Conservation (phyloP, 2,888 invertebrate genomes). For the Neuroscelio doddi region DNA sequence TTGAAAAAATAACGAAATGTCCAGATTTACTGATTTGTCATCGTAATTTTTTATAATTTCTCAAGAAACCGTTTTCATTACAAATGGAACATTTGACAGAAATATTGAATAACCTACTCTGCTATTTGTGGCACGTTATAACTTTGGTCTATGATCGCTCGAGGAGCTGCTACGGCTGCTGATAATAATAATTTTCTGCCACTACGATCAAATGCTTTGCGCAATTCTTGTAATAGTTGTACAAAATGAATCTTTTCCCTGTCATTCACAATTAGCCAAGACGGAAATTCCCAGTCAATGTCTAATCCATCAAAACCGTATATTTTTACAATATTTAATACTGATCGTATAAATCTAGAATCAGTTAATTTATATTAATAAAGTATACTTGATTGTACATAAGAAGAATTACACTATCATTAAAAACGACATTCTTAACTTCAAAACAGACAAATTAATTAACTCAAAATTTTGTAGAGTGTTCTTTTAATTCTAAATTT, state of each 20-base stretch:
- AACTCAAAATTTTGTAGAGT: not conserved
- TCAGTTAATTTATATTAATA: too few species aligned
- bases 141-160: constrained; percentile 81
- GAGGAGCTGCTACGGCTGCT: constrained; percentile 86
- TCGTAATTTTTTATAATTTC: too few species aligned
- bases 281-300: constrained; percentile 92
- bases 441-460: too few species aligned
- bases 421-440: too few species aligned
- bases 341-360: constrained; percentile 76
- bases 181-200: constrained; percentile 77
- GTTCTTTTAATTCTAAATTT: not conserved
- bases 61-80: too few species aligned
- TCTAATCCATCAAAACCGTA: constrained; percentile 81
- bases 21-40: too few species aligned
- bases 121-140: constrained; percentile 87
- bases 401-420: too few species aligned
- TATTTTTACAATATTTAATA: constrained; percentile 73
- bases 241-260: constrained; percentile 83
- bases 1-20: too few species aligned
- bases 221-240: constrained; percentile 82
- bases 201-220: constrained; percentile 77
- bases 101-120: too few species aligned
- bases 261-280: constrained; percentile 70
- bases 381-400: too few species aligned
- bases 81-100: too few species aligned